Evolutionary conservation across 2,113 vertebrate species (phyloP).

Genomic region (Cavia porcellus): DNA sequence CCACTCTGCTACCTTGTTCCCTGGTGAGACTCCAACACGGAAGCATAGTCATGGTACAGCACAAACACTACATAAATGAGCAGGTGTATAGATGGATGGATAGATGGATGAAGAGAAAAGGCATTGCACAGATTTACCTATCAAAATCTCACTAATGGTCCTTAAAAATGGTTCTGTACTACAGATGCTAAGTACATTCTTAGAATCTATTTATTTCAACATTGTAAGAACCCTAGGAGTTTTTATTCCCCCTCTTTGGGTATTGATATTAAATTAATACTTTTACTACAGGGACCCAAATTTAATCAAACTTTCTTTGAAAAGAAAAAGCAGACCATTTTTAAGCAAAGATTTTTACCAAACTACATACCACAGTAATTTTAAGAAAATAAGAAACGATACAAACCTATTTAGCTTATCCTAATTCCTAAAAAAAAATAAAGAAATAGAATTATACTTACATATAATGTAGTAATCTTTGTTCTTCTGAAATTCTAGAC

Average conservation of each 20-base stretch:
- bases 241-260: constrained; percentile 13
- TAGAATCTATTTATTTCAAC: constrained; percentile 62
- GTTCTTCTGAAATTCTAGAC: constrained; percentile 98
- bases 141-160: constrained; percentile 68
- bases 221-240: constrained; percentile 23
- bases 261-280: constrained; percentile 64
- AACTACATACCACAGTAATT: constrained; percentile 75
- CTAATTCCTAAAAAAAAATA: constrained; percentile 68
- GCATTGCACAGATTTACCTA: constrained; percentile 74
- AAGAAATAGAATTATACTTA: constrained; percentile 90
- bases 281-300: constrained; percentile 32
- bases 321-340: neutral
- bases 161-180: constrained; percentile 63
- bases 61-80: constrained; percentile 21
- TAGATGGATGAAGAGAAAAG: constrained; percentile 47
- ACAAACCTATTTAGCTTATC: constrained; percentile 81
- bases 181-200: constrained; percentile 48
- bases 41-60: neutral
- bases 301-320: constrained; percentile 49
- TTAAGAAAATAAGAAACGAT: constrained; percentile 76
- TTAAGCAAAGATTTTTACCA: constrained; percentile 50
- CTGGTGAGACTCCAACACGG: neutral
- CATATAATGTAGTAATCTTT: constrained; percentile 99
- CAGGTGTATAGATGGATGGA: neutral
- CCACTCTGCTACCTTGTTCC: neutral